These are phyloP conservation scores for Saccostrea glomerata DNA, from an alignment of 1,140 invertebrate species.

Conservation along the genomic window DNA sequence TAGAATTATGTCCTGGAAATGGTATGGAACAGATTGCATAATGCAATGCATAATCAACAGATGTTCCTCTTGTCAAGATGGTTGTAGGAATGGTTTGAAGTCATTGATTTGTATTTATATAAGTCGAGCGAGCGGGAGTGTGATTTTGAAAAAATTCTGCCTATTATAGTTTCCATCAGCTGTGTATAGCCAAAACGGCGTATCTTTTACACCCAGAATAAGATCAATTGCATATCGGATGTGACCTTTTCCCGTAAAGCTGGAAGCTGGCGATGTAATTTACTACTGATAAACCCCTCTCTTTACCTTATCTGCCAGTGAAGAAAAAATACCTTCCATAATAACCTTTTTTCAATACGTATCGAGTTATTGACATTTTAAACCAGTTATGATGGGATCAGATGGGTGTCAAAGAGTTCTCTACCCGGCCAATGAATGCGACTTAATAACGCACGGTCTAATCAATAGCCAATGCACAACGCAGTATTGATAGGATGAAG, in stretches of 20 bases:
- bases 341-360: constrained; percentile 25
- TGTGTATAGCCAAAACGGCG: not conserved
- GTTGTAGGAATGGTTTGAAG: not conserved
- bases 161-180: not conserved
- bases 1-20: not conserved
- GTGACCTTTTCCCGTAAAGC: not conserved
- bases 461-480: not conserved
- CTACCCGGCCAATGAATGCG: not conserved
- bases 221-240: constrained; percentile 21
- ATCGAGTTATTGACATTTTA: constrained; percentile 20
- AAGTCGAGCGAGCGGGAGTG: not conserved
- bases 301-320: constrained; percentile 8
- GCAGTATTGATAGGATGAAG: constrained; percentile 3
- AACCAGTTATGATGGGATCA: not conserved
- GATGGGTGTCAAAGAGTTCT: constrained; percentile 21
- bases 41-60: not conserved
- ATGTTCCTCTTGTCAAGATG: not conserved
- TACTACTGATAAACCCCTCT: constrained; percentile 24
- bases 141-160: constrained; percentile 12
- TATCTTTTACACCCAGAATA: constrained; percentile 35
- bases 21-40: not conserved
- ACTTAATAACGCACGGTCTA: constrained; percentile 14
- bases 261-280: constrained; percentile 23
- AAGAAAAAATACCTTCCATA: constrained; percentile 10
- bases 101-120: not conserved